Evolutionary conservation across 2,888 invertebrate genomes (phyloP).

Genomic region (Gryllus longicercus): DNA sequence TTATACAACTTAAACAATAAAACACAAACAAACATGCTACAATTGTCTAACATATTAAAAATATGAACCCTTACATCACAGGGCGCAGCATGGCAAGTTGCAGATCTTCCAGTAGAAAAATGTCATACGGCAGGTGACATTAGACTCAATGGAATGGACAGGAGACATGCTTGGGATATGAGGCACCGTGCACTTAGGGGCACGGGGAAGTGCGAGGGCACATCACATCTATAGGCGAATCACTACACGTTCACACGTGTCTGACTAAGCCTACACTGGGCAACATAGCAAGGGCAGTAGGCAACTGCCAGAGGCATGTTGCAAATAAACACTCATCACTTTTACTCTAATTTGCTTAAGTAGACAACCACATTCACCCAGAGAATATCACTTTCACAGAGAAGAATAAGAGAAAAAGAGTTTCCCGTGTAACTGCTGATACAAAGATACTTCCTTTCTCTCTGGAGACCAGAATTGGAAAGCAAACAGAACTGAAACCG

Average conservation of each 20-base stretch:
- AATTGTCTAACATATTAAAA: background rate
- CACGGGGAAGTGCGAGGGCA: background rate
- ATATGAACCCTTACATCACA: constrained; percentile 9
- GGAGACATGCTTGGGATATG: background rate
- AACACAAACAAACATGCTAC: background rate
- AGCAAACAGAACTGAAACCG: background rate
- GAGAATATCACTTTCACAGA: background rate
- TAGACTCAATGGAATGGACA: background rate
- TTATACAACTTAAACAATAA: background rate
- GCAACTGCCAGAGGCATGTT: background rate
- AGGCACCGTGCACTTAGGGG: background rate
- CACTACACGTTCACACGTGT: background rate
- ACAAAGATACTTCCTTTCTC: background rate
- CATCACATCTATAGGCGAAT: background rate
- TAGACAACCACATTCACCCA: background rate
- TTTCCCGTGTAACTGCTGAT: background rate
- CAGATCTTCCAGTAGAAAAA: background rate
- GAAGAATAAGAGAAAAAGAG: background rate
- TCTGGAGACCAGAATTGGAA: background rate
- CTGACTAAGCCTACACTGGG: too few relatives aligned
- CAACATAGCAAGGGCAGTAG: background rate
- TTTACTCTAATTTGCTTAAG: background rate
- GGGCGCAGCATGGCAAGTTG: constrained; percentile 17
- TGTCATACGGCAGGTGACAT: background rate
- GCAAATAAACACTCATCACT: background rate